phyloP scores from a whole-genome alignment of 1,140 invertebrate species.

The Macrobrachium nipponense region DNA sequence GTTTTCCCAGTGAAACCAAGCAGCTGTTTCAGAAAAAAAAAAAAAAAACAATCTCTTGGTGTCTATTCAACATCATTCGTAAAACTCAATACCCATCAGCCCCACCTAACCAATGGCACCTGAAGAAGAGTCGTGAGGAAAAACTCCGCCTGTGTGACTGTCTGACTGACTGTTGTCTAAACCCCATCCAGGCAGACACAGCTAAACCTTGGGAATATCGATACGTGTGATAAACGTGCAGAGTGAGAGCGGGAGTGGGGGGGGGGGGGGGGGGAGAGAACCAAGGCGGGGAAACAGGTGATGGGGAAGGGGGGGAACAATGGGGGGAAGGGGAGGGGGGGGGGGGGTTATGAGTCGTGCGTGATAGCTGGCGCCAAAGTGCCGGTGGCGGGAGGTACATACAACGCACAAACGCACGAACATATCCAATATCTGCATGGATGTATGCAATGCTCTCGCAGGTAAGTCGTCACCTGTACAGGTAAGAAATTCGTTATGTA shows the following conservation, averaged over 20 bases:
- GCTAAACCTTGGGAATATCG: no score
- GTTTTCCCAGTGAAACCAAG: no score
- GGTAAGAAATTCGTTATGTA: no score
- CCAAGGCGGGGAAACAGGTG: background rate
- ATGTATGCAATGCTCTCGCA: no score
- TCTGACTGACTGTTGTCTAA: no score
- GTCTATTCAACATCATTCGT: no score
- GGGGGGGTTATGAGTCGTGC: background rate
- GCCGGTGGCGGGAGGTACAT: slow-evolving; percentile 4
- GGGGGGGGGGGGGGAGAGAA: background rate
- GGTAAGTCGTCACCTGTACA: no score
- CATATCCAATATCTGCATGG: no score
- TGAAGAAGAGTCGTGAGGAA: background rate
- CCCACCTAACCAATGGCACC: background rate
- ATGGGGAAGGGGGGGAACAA: background rate
- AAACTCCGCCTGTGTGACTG: background rate
- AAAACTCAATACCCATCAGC: background rate
- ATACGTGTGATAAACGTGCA: background rate
- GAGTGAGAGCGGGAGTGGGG: background rate
- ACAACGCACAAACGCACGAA: background rate
- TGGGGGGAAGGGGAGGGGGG: background rate
- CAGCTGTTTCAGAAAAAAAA: no score
- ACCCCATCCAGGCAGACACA: no score
- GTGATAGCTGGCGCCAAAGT: slow-evolving; percentile 24
- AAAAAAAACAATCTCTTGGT: no score